A percentile compares a stretch with the other conserved stretches of the same genome.
phyloP scores from a whole-genome alignment of 2,888 invertebrate genomes.

The Leptinotarsa tumamoca region DNA sequence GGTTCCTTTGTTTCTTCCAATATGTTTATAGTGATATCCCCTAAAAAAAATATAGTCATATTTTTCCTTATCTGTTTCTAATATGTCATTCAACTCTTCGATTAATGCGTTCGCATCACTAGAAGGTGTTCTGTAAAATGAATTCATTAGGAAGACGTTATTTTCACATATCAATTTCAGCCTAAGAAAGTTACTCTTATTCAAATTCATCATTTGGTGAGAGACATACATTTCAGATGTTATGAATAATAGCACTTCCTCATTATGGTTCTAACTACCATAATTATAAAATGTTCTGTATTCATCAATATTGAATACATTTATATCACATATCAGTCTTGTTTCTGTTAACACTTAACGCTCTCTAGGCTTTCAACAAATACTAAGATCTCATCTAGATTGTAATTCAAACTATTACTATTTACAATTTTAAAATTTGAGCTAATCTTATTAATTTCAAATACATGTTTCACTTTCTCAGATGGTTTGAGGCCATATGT shows the following conservation, averaged over 20 bases:
- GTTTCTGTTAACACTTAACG: slow-evolving; percentile 18
- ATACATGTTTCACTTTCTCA: neutral
- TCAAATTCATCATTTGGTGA: slow-evolving; percentile 15
- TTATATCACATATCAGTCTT: slow-evolving; percentile 13
- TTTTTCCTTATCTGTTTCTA: neutral
- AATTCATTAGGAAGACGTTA: slow-evolving; percentile 12
- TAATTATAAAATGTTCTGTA: slow-evolving; percentile 19
- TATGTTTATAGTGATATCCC: neutral
- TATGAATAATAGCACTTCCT: slow-evolving; percentile 17
- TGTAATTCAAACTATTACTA: slow-evolving; percentile 9
- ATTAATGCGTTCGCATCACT: slow-evolving; percentile 12
- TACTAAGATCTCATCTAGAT: slow-evolving; percentile 18
- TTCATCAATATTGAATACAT: slow-evolving; percentile 9
- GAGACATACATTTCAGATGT: slow-evolving; percentile 18
- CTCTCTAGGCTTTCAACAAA: slow-evolving; percentile 9
- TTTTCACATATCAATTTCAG: slow-evolving; percentile 11
- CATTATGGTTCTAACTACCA: slow-evolving; percentile 17
- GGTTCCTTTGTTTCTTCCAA: neutral
- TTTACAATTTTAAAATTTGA: slow-evolving; percentile 9
- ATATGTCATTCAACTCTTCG: neutral
- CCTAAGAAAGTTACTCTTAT: slow-evolving; percentile 10
- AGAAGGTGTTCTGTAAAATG: slow-evolving; percentile 24
- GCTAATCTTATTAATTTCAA: neutral
- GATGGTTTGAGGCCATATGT: neutral
- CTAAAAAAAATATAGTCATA: neutral